These are phyloP conservation scores for Typhlichthys eigenmanni DNA, from an alignment of 2,797 vertebrate genomes.

Conservation along the genomic window DNA sequence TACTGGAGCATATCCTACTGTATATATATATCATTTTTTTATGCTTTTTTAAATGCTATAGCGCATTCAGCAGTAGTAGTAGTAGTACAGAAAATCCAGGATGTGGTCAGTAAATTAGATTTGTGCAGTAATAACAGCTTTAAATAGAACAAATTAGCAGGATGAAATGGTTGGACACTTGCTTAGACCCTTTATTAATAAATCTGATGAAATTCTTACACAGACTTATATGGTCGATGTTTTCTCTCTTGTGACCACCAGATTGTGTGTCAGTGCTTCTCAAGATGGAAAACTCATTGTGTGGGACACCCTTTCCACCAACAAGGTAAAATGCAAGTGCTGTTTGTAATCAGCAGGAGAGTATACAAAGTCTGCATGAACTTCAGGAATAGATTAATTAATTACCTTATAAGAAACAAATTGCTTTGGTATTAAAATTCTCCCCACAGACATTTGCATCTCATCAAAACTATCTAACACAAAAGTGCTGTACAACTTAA, in stretches of 20 bases:
- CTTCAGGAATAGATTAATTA: too few relatives aligned
- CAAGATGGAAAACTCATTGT: slow-evolving; percentile 98
- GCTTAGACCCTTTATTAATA: not conserved
- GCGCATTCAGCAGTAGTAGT: not conserved
- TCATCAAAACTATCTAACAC: too few relatives aligned
- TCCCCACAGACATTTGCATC: too few relatives aligned
- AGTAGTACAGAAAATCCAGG: not conserved
- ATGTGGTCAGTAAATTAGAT: slow-evolving; percentile 29
- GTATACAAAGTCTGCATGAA: not conserved
- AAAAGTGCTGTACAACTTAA: too few relatives aligned
- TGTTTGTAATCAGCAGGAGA: not conserved
- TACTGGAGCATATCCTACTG: too few relatives aligned
- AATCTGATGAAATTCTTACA: not conserved
- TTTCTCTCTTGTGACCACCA: slow-evolving; percentile 46
- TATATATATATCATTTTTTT: too few relatives aligned
- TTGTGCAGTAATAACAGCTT: slow-evolving; percentile 7
- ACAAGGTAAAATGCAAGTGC: slow-evolving; percentile 82
- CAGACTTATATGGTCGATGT: not conserved
- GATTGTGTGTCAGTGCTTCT: slow-evolving; percentile 94
- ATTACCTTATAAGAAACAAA: too few relatives aligned
- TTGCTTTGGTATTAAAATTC: too few relatives aligned
- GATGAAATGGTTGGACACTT: not conserved
- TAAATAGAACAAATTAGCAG: slow-evolving; percentile 22
- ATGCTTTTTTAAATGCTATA: not conserved
- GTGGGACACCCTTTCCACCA: slow-evolving; percentile 95